phyloP scores from a whole-genome alignment of 2,888 invertebrate genomes.

The Habrosyne pyritoides region DNA sequence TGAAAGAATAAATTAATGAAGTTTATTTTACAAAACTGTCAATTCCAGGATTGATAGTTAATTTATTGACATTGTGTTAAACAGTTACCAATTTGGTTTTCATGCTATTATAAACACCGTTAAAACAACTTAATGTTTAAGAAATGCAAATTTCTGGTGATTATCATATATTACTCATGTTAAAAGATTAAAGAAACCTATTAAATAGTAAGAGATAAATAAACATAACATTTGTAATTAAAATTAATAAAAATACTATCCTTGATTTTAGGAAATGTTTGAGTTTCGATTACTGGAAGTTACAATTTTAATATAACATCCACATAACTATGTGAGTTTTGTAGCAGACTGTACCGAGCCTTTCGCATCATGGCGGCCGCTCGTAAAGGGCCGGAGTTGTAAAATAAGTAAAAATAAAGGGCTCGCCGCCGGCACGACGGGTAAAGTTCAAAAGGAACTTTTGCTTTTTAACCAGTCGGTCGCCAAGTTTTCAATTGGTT shows the following conservation, averaged over 20 bases:
- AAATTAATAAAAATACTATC: no score
- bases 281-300: no score
- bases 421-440: slow-evolving; percentile 55
- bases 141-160: neutral
- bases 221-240: no score
- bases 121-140: neutral
- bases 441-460: slow-evolving; percentile 71
- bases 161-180: neutral
- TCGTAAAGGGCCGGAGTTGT: slow-evolving; percentile 65
- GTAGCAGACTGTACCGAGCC: slow-evolving; percentile 52
- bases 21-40: neutral
- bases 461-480: slow-evolving; percentile 78
- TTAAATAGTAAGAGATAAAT: no score
- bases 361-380: slow-evolving; percentile 61
- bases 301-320: slow-evolving; percentile 24
- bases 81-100: neutral
- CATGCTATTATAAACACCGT: neutral
- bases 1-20: neutral
- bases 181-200: neutral
- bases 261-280: no score
- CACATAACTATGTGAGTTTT: slow-evolving; percentile 37
- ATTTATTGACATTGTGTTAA: neutral
- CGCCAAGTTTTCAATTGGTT: slow-evolving; percentile 80
- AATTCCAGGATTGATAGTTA: neutral
- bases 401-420: slow-evolving; percentile 73